Conservation (phyloP, 1,140 invertebrate species). For the Aricia agestis region DNA sequence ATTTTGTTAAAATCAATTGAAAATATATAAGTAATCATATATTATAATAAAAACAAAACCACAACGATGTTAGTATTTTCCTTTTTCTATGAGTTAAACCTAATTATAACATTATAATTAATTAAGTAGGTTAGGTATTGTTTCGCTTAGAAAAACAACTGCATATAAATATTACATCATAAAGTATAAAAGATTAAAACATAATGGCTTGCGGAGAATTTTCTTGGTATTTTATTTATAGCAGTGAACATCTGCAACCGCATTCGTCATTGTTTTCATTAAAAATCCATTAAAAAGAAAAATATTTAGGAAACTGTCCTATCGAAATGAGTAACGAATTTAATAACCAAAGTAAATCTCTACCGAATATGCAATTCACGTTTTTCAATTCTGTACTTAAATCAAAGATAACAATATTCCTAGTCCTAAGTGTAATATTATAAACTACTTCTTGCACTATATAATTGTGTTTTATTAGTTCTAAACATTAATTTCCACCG, state of each 20-base stretch:
- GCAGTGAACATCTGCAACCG: background rate
- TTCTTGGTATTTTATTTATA: slow-evolving; percentile 1
- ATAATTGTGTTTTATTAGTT: too few relatives aligned
- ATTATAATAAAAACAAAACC: background rate
- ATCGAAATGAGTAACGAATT: too few relatives aligned
- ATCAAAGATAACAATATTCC: too few relatives aligned
- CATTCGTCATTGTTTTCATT: background rate
- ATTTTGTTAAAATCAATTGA: too few relatives aligned
- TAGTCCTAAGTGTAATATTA: too few relatives aligned
- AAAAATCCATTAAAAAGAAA: background rate
- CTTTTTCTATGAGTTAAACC: background rate
- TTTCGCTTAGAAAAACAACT: background rate
- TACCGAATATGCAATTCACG: too few relatives aligned
- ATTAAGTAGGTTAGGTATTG: background rate
- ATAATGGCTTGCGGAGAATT: background rate
- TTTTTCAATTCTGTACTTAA: too few relatives aligned
- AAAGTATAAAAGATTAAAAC: background rate
- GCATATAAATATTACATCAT: background rate
- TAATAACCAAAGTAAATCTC: too few relatives aligned
- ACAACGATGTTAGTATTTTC: background rate
- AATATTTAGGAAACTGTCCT: background rate
- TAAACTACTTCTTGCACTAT: too few relatives aligned
- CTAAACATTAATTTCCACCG: too few relatives aligned
- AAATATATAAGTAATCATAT: too few relatives aligned
- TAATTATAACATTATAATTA: background rate